Base-by-base conservation (phyloP, 1,140 invertebrate genomes). In the Riptortus pedestris region DNA sequence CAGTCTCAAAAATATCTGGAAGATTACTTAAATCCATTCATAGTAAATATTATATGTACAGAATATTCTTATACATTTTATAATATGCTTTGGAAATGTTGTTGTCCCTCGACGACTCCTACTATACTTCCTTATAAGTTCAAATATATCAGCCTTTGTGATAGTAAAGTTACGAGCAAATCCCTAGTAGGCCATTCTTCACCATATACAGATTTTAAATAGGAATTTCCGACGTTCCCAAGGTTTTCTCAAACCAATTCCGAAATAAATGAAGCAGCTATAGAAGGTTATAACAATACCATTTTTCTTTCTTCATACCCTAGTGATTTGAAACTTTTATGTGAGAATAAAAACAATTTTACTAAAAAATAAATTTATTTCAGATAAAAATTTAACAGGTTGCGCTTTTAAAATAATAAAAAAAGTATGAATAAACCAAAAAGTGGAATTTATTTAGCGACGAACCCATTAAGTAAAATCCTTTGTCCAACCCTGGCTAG, bases 1-100 rank as follows among this genome's bases (percentile, higher is more conserved):
- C 51, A 55, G 51, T 55, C 51, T 55, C 24, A 55, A 55, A n/a
- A 55, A 18, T 55, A 55, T 18, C 16, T 22, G 51, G 51, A 55
- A 55, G 51, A 55, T 55, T 55, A 55, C 20, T 55, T n/a, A 55
- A 55, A 55, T 55, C 20, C 51, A 55, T 24, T 24, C 51, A 24
- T 55, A 55, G 51, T 24, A 55, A 55, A 55, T 55, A 55, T 18
- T 55, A 47, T 47, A 48, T 48, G 16, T 55, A 55, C 51, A 55
- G 3, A 24, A 55, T 24, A 55, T n/a, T n/a, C n/a, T n/a, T n/a
- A n/a, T n/a, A n/a, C n/a, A n/a, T n/a, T n/a, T n/a, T n/a, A n/a
- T n/a, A 16, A 55, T 24, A 55, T 24, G 14, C 24, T 55, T 55
- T 55, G 51, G 51, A 55, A 55, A 55, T 55, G 51, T 55, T 55